A percentile compares a stretch with the other conserved stretches of the same genome.
These are phyloP conservation scores for Camponotus fellah DNA, from an alignment of 2,888 invertebrate species.

Conservation along the genomic window DNA sequence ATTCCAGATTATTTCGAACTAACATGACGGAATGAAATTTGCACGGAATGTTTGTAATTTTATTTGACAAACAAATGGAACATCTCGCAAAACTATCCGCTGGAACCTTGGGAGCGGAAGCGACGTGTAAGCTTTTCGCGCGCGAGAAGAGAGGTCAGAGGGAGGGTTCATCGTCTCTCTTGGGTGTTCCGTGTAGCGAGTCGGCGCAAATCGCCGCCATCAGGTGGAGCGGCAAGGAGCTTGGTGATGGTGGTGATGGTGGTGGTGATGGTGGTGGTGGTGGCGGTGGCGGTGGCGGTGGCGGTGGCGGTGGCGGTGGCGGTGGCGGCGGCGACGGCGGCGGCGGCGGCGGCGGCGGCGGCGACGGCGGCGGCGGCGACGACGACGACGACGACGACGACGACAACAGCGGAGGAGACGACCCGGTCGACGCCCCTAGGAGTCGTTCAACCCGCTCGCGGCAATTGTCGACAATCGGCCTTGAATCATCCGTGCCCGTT, in stretches of 20 bases:
- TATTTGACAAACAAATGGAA: slow-evolving; percentile 1
- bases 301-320: too few relatives aligned
- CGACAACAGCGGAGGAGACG: slow-evolving; percentile 66
- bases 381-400: background rate
- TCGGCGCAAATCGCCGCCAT: slow-evolving; percentile 43
- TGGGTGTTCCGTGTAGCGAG: slow-evolving; percentile 64
- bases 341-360: too few relatives aligned
- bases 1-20: slow-evolving; percentile 1
- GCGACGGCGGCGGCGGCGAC: too few relatives aligned
- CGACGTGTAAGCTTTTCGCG: background rate
- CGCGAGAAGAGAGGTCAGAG: slow-evolving; percentile 35
- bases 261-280: slow-evolving; percentile 56
- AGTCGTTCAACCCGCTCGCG: slow-evolving; percentile 83
- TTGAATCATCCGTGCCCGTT: slow-evolving; percentile 81
- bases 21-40: slow-evolving; percentile 32
- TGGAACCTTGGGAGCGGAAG: slow-evolving; percentile 36
- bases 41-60: background rate
- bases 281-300: too few relatives aligned
- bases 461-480: slow-evolving; percentile 79
- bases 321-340: slow-evolving; percentile 38
- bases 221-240: slow-evolving; percentile 40
- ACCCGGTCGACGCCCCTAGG: slow-evolving; percentile 84
- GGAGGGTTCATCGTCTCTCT: slow-evolving; percentile 55
- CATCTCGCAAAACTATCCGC: slow-evolving; percentile 16
- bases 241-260: too few relatives aligned